These are phyloP conservation scores for Cerastis rubricosa DNA, from an alignment of 2,888 invertebrate species.

Conservation along the genomic window DNA sequence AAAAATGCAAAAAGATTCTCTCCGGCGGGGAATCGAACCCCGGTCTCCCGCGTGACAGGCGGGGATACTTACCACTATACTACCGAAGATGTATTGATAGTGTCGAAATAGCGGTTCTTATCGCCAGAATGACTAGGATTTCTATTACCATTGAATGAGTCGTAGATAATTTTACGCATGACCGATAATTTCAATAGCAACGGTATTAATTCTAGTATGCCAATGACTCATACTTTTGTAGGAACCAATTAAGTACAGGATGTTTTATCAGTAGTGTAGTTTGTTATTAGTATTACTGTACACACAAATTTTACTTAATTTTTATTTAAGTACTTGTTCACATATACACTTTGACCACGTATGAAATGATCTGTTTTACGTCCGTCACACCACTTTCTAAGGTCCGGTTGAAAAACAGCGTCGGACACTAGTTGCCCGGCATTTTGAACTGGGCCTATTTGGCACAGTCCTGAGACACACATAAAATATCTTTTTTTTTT, in stretches of 20 bases:
- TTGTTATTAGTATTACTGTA: too few relatives aligned
- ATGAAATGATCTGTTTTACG: too few relatives aligned
- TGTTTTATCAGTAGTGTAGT: constrained; percentile 14
- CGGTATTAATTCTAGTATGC: constrained; percentile 28
- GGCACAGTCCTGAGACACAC: too few relatives aligned
- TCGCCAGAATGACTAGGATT: constrained; percentile 19
- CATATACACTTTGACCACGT: too few relatives aligned
- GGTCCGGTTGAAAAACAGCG: too few relatives aligned
- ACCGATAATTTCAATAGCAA: constrained; percentile 11
- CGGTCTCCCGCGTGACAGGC: constrained; percentile 91
- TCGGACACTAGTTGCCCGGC: too few relatives aligned
- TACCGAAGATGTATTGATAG: constrained; percentile 81
- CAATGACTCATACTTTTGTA: constrained; percentile 38
- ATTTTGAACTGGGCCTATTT: too few relatives aligned
- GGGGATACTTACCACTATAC: constrained; percentile 91
- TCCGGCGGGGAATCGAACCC: constrained; percentile 91
- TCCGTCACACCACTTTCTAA: too few relatives aligned
- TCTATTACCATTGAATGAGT: constrained; percentile 14
- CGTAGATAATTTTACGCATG: constrained; percentile 43
- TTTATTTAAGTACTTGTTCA: too few relatives aligned
- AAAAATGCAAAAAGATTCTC: constrained; percentile 74
- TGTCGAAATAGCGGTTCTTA: constrained; percentile 38
- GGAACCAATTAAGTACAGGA: constrained; percentile 14
- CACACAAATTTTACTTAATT: too few relatives aligned
- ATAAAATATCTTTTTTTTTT: too few relatives aligned